Base-by-base conservation (phyloP, 2,888 invertebrate genomes). In the Myopa testacea region DNA sequence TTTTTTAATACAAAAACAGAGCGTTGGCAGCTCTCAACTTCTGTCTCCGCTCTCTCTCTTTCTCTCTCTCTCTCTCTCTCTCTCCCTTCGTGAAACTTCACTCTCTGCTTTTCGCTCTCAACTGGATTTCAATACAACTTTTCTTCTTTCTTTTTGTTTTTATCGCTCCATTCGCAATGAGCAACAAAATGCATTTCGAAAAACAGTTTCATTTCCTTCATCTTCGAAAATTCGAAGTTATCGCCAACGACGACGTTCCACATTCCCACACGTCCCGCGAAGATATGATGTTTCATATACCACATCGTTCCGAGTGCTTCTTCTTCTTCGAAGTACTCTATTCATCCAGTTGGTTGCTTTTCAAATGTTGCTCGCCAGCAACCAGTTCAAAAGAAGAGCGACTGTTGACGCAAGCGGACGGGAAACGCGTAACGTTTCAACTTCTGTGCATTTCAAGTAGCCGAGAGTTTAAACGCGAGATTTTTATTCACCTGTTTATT, bases 321-420 rank as follows among this genome's bases (percentile, higher is more conserved):
- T 26, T 26, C 26, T 26, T 26, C 26, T 26, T 26, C 1, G 26
- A 26, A 26, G 26, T 26, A 26, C 26, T 26, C 26, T 2, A 26
- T 26, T 26, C 26, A 26, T 19, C 62, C 63, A 63, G 6, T 10
- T 50, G 50, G 52, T 16, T 52, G 75, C 63, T 58, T 67, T 45
- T 37, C 26, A 52, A 63, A 19, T 12, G 3, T 26, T 14, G 37
- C 52, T 52, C 52, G 62, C 14, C 52, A 63, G n/a, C 38, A 52
- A 75, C 55, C 52, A 58, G 63, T 78, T 82, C 82, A 84, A 83
- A 83, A 80, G 83, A 82, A 82, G 79, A 81, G 80, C 82, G 79
- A 82, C 83, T 82, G 83, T 83, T 80, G 81, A 81, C 81, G 83
- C 81, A 82, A 81, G 80, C 81, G 80, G 83, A 83, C 80, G 60